These are phyloP conservation scores for Papilio gigon DNA, from an alignment of 2,888 invertebrate genomes.

Conservation along the genomic window DNA sequence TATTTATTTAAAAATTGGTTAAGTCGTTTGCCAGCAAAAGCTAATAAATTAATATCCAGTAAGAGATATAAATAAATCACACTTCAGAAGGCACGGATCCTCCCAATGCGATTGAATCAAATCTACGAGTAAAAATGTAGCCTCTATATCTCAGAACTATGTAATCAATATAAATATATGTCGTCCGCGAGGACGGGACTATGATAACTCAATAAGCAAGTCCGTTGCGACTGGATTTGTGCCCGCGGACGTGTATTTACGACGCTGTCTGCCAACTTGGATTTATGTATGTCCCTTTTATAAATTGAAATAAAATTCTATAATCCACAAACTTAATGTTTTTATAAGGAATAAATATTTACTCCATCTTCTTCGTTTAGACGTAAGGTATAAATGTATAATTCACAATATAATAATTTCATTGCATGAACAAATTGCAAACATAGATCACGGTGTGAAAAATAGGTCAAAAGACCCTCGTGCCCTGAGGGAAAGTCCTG, in stretches of 20 bases:
- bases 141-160: constrained; percentile 26
- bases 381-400: too few relatives aligned
- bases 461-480: constrained; percentile 77
- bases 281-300: constrained; percentile 46
- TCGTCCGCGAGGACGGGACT: constrained; percentile 46
- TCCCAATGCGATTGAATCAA: not conserved
- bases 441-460: constrained; percentile 69
- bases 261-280: constrained; percentile 52
- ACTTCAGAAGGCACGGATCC: not conserved
- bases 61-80: not conserved
- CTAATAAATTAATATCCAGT: not conserved
- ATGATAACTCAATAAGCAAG: constrained; percentile 59
- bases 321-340: constrained; percentile 29
- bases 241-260: constrained; percentile 52
- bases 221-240: constrained; percentile 46
- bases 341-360: too few relatives aligned
- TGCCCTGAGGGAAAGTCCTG: constrained; percentile 65
- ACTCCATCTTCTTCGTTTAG: too few relatives aligned
- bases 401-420: constrained; percentile 16
- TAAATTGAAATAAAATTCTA: constrained; percentile 38
- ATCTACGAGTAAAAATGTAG: constrained; percentile 11
- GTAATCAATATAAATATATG: constrained; percentile 38
- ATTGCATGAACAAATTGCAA: constrained; percentile 15
- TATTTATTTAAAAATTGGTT: not conserved
- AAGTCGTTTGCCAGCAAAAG: not conserved